Percentiles rank a stretch among this genome's conserved stretches.
phyloP scores from a whole-genome alignment of 2,888 invertebrate species.

The Chloromyia formosa region DNA sequence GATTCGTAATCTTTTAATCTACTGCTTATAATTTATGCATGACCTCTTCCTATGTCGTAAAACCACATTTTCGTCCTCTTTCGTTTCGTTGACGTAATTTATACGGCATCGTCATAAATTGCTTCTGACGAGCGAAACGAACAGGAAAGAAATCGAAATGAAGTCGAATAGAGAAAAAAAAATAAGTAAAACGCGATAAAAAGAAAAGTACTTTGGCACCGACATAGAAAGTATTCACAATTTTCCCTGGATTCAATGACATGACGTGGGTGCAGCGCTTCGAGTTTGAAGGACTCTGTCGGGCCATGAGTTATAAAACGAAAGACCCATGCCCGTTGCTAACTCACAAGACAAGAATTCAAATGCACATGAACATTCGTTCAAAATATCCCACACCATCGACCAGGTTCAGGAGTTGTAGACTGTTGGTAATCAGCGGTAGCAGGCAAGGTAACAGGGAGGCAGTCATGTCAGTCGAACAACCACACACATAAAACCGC shows the following conservation, averaged over 20 bases:
- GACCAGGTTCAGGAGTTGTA: background rate
- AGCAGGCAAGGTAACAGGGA: background rate
- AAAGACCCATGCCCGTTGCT: background rate
- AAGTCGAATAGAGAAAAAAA: too few species aligned
- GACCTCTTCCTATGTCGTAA: background rate
- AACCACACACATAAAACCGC: background rate
- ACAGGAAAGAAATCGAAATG: too few species aligned
- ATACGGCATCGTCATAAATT: background rate
- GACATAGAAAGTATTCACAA: background rate
- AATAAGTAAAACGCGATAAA: background rate
- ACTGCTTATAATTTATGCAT: background rate
- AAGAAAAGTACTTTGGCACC: background rate
- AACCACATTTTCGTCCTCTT: background rate
- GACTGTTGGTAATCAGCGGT: background rate
- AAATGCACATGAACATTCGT: background rate
- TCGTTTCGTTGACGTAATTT: background rate
- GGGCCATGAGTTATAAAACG: background rate
- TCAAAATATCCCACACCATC: background rate
- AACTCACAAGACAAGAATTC: background rate
- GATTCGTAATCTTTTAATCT: background rate
- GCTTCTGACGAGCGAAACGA: too few species aligned
- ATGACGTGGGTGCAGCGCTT: too few species aligned
- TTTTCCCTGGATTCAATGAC: background rate
- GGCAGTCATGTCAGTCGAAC: background rate
- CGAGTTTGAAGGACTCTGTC: background rate